Conservation (phyloP, 2,797 vertebrate species). For the Okamejei kenojei region DNA sequence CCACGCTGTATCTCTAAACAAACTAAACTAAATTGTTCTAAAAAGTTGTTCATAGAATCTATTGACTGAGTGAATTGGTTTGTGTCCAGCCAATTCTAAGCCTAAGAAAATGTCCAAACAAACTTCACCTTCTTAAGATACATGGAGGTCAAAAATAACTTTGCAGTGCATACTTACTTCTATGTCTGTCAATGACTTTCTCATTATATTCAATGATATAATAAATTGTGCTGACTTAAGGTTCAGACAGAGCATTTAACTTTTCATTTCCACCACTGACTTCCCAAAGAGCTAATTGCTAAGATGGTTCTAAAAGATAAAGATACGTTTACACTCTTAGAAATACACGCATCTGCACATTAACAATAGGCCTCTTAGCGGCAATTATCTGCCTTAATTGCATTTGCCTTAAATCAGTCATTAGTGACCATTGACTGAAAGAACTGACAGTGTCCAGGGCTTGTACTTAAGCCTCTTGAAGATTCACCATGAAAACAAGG, state of each 20-base stretch:
- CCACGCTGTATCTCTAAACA: too few relatives aligned
- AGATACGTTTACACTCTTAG: slow-evolving; percentile 37
- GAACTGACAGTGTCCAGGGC: slow-evolving; percentile 65
- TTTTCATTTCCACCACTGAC: slow-evolving; percentile 33
- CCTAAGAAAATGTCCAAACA: background rate
- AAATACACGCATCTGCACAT: slow-evolving; percentile 36
- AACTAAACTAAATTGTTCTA: background rate
- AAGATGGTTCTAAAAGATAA: slow-evolving; percentile 34
- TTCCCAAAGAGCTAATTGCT: slow-evolving; percentile 36
- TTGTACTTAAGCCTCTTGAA: slow-evolving; percentile 76
- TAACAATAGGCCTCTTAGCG: slow-evolving; percentile 40
- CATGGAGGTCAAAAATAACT: background rate
- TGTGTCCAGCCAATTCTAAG: background rate
- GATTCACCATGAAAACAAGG: slow-evolving; percentile 75
- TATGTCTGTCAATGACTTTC: background rate
- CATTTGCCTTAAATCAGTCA: slow-evolving; percentile 73
- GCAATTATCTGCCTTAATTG: slow-evolving; percentile 46
- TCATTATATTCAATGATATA: background rate
- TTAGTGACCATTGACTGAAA: slow-evolving; percentile 70
- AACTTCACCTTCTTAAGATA: background rate
- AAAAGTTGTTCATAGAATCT: background rate
- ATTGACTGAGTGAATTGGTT: background rate
- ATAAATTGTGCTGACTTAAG: background rate
- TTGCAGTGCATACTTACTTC: background rate
- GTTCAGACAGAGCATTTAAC: slow-evolving; percentile 31